Evolutionary conservation across 2,888 invertebrate genomes (phyloP), one percentile per base, ranked within the genome.

Genomic region (Drosophila neutralis): DNA sequence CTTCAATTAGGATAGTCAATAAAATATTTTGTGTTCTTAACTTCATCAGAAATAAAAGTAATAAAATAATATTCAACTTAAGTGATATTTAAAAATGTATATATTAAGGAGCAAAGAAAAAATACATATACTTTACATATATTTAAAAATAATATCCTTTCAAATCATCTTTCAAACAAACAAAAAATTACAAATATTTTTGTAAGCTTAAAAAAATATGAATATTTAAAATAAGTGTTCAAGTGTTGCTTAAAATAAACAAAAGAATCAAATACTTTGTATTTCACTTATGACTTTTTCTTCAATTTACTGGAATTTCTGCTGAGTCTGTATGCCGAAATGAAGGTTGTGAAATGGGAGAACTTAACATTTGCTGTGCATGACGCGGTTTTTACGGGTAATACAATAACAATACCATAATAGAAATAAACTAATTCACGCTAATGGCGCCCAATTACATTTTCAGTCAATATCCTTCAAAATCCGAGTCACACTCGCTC

Each of bases 371-470:
- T 11, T 35, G 52, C 42, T 38, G 42, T 8, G 48, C 36, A 45
- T 54, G 61, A 66, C 54, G 45, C 52, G 58, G 21, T 31, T 40
- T 38, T 45, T 45, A 21, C 21, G 45, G 21, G 15, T 45, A 48
- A 45, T 42, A 13, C 36, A 42, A 54, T 35, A 36, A 56, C 29
- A 58, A 72, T 58, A 40, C 35, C 38, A 42, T 29, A 45, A 45
- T 15, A 10, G 7, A 66, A 63, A 61, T 63, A 36, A 63, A 78
- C 73, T 80, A 64, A 78, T 80, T 66, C 54, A 42, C 54, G 68
- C 77, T 76, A 80, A 78, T 78, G 72, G 56, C 18, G 24, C 60
- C 53, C 62, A 65, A 49, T 68, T 54, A 45, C 62, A 62, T 35
- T 40, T 52, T 31, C 24, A 56, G 21, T 29, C 42, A 59, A 36